Evolutionary conservation across 2,113 vertebrate genomes (phyloP), one percentile per base, ranked within the genome.

Genomic region (Scytalopus superciliaris): DNA sequence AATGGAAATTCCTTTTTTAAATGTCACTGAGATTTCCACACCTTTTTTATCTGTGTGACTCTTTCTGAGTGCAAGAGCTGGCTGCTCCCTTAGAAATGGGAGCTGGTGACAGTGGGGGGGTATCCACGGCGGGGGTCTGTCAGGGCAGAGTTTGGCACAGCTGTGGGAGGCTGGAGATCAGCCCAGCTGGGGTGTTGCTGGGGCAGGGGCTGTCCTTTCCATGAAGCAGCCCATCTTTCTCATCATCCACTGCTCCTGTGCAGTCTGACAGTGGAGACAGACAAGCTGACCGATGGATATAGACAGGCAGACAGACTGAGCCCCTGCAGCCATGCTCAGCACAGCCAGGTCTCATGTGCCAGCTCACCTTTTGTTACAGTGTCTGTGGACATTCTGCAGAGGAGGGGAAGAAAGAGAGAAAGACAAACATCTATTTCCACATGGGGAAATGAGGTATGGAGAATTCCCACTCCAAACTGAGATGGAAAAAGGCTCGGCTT

Each of bases 291-390:
- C 11, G 2, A 84, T 37, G 30, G 55, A 63, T 33, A 70, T 22
- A 39, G 42, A 19, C 14, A 66, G 44, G 5, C 27, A 50, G 27
- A 66, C 52, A 70, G 45, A 14, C 24, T 57, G 42, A 74, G 73
- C 4, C 5, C 30, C 8, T 56, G 8, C 1, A 3, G 35, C 10
- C 33, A 39, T 6, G 12, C 35, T 45, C n/a, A 78, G 53, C 19
- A 10, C 37, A 39, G 23, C 33, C 4, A 0, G 10, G 27, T 25
- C 40, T 57, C 35, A 78, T 4, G 1, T 19, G 27, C 18, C n/a
- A 79, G 59, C 31, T 60, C 59, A 76, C 0, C 0, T 14, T 52
- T 60, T 56, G 4, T 39, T 72, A 23, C 52, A 27, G 24, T 16
- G 11, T 33, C 53, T 67, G 37, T 44, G 33, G 49, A 44, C 35